Percentiles rank a stretch among this genome's conserved stretches.
These are phyloP conservation scores for Sisyra terminalis DNA, from an alignment of 2,888 invertebrate species.

Conservation along the genomic window DNA sequence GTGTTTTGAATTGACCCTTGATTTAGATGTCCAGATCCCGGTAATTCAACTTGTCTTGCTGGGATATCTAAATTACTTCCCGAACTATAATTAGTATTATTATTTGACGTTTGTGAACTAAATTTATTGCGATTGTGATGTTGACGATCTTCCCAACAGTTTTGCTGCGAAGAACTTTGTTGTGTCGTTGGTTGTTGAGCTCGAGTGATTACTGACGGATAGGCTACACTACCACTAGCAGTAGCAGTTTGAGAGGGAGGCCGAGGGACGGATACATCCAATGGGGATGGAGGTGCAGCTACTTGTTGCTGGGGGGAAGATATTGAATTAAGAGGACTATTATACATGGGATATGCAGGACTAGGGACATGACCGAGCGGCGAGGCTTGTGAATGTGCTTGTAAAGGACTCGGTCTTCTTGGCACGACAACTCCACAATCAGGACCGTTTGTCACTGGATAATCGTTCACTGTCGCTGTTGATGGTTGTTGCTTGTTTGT, in stretches of 20 bases:
- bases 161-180: slow-evolving; percentile 29
- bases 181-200: slow-evolving; percentile 24
- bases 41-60: slow-evolving; percentile 17
- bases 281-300: slow-evolving; percentile 47
- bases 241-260: slow-evolving; percentile 40
- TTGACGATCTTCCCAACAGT: slow-evolving; percentile 39
- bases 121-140: neutral
- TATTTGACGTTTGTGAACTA: slow-evolving; percentile 13
- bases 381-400: slow-evolving; percentile 53
- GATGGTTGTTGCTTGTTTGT: slow-evolving; percentile 34
- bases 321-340: slow-evolving; percentile 64
- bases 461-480: slow-evolving; percentile 14
- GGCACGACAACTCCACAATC: slow-evolving; percentile 46
- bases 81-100: slow-evolving; percentile 28
- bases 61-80: slow-evolving; percentile 23
- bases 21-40: slow-evolving; percentile 8
- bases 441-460: slow-evolving; percentile 22
- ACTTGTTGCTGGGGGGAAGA: slow-evolving; percentile 54
- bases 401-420: slow-evolving; percentile 49
- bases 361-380: slow-evolving; percentile 59
- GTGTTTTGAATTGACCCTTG: slow-evolving; percentile 12
- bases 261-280: slow-evolving; percentile 50
- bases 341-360: slow-evolving; percentile 70
- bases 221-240: slow-evolving; percentile 43
- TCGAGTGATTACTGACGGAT: slow-evolving; percentile 69